phyloP scores from a whole-genome alignment of 2,797 vertebrate genomes.

The Pempheris klunzingeri region DNA sequence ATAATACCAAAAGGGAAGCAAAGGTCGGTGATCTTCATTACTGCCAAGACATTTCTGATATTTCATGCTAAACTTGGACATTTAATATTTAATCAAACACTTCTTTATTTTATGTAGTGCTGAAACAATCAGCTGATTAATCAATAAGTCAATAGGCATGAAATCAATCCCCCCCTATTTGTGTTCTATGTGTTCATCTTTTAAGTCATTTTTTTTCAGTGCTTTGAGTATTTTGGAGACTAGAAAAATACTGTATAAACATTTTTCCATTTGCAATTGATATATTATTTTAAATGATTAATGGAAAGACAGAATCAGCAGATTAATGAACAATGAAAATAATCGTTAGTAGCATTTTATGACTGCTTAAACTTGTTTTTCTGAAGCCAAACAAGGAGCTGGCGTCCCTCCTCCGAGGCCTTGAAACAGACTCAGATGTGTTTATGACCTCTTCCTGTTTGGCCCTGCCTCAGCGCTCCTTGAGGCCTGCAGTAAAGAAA shows the following conservation, averaged over 20 bases:
- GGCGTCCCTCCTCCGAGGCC: not conserved
- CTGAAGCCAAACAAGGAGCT: not conserved
- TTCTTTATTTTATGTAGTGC: not conserved
- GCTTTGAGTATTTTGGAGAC: too few relatives aligned
- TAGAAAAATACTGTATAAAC: too few relatives aligned
- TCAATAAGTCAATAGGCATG: too few relatives aligned
- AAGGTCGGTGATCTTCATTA: too few relatives aligned
- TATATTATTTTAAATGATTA: not conserved
- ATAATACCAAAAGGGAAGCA: too few relatives aligned
- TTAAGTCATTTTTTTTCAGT: not conserved
- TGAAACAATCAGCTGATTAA: not conserved
- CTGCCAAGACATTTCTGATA: not conserved
- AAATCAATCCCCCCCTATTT: not conserved
- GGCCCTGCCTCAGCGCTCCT: slow-evolving; percentile 20
- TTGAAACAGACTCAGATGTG: slow-evolving; percentile 29
- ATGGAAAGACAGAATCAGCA: not conserved
- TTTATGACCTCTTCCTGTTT: slow-evolving; percentile 57
- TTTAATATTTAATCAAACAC: not conserved
- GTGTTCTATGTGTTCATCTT: too few relatives aligned
- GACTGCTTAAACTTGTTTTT: slow-evolving; percentile 10
- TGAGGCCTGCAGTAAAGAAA: slow-evolving; percentile 43
- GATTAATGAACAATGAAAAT: not conserved
- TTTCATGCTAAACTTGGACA: not conserved
- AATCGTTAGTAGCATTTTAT: not conserved
- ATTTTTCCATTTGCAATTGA: too few relatives aligned